A percentile compares a stretch with the other conserved stretches of the same genome.
phyloP scores from a whole-genome alignment of 2,888 invertebrate genomes.

The Scaptomyza cyrtandrae region DNA sequence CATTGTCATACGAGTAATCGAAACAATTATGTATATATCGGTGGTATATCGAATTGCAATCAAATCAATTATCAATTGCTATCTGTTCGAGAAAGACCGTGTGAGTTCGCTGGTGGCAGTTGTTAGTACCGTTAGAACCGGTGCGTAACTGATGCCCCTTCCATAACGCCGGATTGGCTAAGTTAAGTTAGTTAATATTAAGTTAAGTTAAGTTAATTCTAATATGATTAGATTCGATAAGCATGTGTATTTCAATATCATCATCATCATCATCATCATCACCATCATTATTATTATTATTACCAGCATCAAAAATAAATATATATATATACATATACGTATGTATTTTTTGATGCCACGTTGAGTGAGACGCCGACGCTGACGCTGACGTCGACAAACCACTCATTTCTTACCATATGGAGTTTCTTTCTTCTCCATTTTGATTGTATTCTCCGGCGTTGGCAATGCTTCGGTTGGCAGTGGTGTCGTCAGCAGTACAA shows the following conservation, averaged over 20 bases:
- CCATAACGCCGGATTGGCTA: constrained; percentile 50
- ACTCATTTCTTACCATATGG: constrained; percentile 92
- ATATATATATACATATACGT: neutral
- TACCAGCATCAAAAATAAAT: neutral
- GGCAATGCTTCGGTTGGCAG: constrained; percentile 86
- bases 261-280: constrained; percentile 6
- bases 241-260: constrained; percentile 16
- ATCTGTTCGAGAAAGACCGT: constrained; percentile 49
- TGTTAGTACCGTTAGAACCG: constrained; percentile 40
- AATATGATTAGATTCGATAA: constrained; percentile 35
- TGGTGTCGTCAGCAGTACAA: constrained; percentile 88
- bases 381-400: constrained; percentile 3
- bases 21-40: constrained; percentile 48
- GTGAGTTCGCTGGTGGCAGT: constrained; percentile 53
- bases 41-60: constrained; percentile 64
- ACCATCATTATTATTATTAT: constrained; percentile 4
- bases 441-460: constrained; percentile 87
- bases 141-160: constrained; percentile 43
- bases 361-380: constrained; percentile 1
- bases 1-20: constrained; percentile 77
- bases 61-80: constrained; percentile 58
- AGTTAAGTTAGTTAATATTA: constrained; percentile 44
- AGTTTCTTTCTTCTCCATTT: constrained; percentile 95
- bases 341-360: constrained; percentile 5
- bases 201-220: constrained; percentile 32